Conservation (phyloP, 2,797 vertebrate species). For the Muscicapa striata region DNA sequence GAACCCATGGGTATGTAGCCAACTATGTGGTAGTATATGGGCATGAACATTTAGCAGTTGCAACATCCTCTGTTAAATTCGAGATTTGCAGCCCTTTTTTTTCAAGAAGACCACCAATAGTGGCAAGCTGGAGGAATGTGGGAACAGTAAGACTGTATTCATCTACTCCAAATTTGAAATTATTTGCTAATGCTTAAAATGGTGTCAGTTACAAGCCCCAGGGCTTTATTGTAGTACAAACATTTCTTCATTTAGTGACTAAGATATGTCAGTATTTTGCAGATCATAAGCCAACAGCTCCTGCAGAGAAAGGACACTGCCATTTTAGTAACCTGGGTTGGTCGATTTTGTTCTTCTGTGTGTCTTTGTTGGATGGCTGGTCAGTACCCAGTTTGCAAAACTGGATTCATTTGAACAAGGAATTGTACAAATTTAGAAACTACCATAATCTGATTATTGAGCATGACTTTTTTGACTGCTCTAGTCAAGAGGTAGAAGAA, state of each 20-base stretch:
- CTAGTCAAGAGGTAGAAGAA: not conserved
- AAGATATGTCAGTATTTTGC: not conserved
- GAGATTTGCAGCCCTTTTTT: not conserved
- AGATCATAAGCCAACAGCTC: not conserved
- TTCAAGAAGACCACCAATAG: fast-evolving
- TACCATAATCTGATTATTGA: not conserved
- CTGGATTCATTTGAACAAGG: not conserved
- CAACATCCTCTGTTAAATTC: not conserved
- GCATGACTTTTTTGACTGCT: not conserved
- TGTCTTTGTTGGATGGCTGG: not conserved
- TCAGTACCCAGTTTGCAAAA: not conserved
- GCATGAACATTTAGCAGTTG: not conserved
- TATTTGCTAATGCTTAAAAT: not conserved
- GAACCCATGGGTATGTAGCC: no score
- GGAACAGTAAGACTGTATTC: not conserved
- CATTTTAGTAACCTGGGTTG: not conserved
- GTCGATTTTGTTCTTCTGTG: fast-evolving
- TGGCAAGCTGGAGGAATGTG: not conserved
- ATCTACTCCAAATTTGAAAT: not conserved
- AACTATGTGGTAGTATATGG: not conserved
- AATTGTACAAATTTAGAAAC: not conserved
- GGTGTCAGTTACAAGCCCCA: not conserved
- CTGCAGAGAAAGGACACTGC: not conserved
- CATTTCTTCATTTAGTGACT: not conserved
- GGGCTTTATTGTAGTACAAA: not conserved